A percentile compares a stretch with the other conserved stretches of the same genome.
phyloP scores from a whole-genome alignment of 2,113 vertebrate species.

The Chaetops frenatus region DNA sequence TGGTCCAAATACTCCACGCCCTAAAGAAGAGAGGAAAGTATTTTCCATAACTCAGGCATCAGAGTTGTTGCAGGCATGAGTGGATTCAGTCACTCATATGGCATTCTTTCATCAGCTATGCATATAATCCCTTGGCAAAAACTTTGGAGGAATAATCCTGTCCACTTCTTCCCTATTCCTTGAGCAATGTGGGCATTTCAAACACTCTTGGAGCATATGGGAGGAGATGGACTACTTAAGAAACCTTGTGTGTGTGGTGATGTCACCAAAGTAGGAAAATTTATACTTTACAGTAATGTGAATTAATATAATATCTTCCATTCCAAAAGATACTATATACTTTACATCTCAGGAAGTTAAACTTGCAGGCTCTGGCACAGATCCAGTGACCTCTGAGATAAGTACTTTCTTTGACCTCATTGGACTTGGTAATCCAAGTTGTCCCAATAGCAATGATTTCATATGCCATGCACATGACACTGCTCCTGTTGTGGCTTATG shows the following conservation, averaged over 20 bases:
- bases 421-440: background rate
- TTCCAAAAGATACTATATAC: background rate
- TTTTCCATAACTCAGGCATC: background rate
- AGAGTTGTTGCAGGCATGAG: background rate
- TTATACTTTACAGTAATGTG: background rate
- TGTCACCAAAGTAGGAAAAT: background rate
- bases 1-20: background rate
- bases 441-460: background rate
- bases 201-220: rapidly evolving
- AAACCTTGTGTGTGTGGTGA: background rate
- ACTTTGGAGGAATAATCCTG: background rate
- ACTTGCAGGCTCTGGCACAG: background rate
- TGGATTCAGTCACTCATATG: background rate
- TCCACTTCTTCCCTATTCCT: background rate
- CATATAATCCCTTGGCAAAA: background rate
- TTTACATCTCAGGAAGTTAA: background rate
- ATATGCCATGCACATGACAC: background rate
- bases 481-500: background rate
- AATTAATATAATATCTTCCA: background rate
- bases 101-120: background rate
- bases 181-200: background rate
- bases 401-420: background rate
- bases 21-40: background rate
- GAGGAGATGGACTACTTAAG: background rate
- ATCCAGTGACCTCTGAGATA: background rate